Base-by-base conservation (phyloP, 2,113 vertebrate species). In the Dinomys branickii region DNA sequence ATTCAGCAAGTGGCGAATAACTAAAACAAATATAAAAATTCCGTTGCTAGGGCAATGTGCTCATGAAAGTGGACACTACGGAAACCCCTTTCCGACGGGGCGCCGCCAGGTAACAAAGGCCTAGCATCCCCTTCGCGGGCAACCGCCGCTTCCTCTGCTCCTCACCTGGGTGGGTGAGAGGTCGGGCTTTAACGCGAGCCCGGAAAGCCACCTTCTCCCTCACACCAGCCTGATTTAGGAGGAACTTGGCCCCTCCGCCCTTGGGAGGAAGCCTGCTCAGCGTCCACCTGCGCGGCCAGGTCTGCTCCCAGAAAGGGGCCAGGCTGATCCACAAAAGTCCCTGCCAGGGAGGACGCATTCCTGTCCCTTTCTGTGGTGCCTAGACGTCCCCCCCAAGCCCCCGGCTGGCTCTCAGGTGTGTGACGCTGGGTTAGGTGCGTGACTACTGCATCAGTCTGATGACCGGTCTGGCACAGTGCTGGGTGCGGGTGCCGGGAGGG, bases 121-220 rank as follows among this genome's bases (percentile, higher is more conserved):
- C 95, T 88, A 52, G 88, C 88, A 94, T 30, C 80, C 69, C 61
- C 56, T 14, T n/a, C n/a, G n/a, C n/a, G n/a, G n/a, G n/a, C n/a
- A n/a, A n/a, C 90, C 89, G 82, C 92, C 75, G 38, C 96, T 96
- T 95, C 91, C 96, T 97, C 97, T 56, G 87, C 77, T 94, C 93
- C 93, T 59, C 90, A 96, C 75, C 95, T 83, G 97, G 92, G 93
- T 94, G 86, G 90, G 95, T 94, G 80, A 98, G 98, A 98, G 97
- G 98, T 95, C 97, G 97, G 98, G 98, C 94, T 96, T 96, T 98
- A 98, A 98, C 26, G 94, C 97, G 86, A n/a, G n/a, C n/a, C n/a
- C n/a, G n/a, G n/a, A n/a, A n/a, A n/a, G n/a, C n/a, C n/a, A n/a
- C n/a, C n/a, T n/a, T n/a, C n/a, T n/a, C n/a, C n/a, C n/a, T n/a